phyloP scores from a whole-genome alignment of 2,888 invertebrate species.

The Leptopterna dolabrata region DNA sequence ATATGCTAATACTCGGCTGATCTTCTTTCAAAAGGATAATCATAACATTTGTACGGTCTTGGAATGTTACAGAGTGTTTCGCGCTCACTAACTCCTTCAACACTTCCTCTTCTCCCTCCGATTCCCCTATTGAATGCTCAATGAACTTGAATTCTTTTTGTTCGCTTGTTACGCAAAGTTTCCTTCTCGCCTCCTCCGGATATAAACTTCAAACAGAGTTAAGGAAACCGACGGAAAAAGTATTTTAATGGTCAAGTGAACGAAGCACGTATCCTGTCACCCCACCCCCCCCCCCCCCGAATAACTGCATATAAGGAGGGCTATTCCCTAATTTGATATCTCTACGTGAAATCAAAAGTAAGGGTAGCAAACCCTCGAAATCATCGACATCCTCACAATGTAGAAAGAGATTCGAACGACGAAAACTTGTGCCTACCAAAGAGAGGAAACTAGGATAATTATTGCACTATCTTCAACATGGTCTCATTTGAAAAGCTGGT shows the following conservation, averaged over 20 bases:
- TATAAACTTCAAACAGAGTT: conserved; percentile 12
- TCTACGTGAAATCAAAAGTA: too few species aligned
- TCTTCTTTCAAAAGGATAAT: conserved; percentile 42
- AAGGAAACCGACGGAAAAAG: neutral
- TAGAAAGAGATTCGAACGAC: too few species aligned
- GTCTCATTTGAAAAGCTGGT: too few species aligned
- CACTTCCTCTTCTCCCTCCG: conserved; percentile 6
- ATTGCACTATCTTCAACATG: too few species aligned
- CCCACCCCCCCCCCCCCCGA: too few species aligned
- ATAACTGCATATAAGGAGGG: neutral
- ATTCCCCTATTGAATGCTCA: conserved; percentile 5
- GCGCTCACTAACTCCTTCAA: conserved; percentile 5
- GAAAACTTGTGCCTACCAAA: too few species aligned
- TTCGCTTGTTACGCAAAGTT: conserved; percentile 48
- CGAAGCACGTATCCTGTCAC: conserved; percentile 37
- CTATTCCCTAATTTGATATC: too few species aligned
- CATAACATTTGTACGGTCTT: conserved; percentile 40
- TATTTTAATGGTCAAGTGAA: conserved; percentile 39
- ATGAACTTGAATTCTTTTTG: conserved; percentile 21
- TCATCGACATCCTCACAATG: too few species aligned
- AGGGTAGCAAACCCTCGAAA: too few species aligned
- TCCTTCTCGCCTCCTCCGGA: neutral
- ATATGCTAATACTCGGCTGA: conserved; percentile 30
- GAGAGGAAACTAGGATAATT: too few species aligned
- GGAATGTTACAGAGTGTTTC: conserved; percentile 22